Conservation (phyloP, 2,113 vertebrate species). For the Verasper variegatus region DNA sequence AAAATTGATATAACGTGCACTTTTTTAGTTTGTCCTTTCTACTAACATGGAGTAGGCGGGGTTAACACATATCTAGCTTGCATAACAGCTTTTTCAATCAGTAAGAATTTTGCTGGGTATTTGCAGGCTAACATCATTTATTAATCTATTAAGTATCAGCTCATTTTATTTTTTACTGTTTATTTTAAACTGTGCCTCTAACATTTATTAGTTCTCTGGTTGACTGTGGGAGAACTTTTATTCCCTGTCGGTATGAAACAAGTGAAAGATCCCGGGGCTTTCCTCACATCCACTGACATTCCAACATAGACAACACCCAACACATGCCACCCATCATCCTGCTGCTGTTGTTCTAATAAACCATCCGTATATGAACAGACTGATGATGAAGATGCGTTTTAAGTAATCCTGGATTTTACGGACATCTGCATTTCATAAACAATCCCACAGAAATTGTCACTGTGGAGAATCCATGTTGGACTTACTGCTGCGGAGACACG, state of each 20-base stretch:
- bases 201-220: background rate
- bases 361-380: too few relatives aligned
- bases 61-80: too few relatives aligned
- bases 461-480: constrained; percentile 7
- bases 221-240: too few relatives aligned
- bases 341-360: constrained; percentile 2
- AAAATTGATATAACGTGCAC: too few relatives aligned
- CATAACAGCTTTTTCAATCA: too few relatives aligned
- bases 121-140: too few relatives aligned
- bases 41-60: too few relatives aligned
- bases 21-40: too few relatives aligned
- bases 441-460: background rate
- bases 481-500: background rate
- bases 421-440: constrained; percentile 33
- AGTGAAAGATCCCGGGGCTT: constrained; percentile 13
- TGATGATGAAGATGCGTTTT: constrained; percentile 5
- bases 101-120: too few relatives aligned
- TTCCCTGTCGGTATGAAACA: background rate
- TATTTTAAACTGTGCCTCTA: background rate
- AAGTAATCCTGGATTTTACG: background rate
- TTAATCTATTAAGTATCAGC: background rate
- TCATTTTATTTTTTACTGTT: too few relatives aligned
- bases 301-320: background rate
- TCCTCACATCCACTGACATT: constrained; percentile 13
- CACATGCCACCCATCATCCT: constrained; percentile 2